Conservation (phyloP, 2,888 invertebrate species). For the Antitype chi region DNA sequence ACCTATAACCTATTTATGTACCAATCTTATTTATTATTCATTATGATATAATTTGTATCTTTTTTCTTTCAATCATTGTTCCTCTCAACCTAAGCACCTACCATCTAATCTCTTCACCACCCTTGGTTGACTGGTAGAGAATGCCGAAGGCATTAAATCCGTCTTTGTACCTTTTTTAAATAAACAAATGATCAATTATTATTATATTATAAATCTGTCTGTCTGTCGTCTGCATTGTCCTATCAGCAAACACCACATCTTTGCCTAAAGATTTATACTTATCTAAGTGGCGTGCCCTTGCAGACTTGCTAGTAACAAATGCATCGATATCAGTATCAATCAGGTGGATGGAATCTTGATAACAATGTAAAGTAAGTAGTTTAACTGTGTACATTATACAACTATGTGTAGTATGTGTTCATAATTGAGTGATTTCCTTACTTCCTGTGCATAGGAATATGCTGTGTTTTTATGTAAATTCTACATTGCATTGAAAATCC, state of each 20-base stretch:
- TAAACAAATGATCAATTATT: too few species aligned
- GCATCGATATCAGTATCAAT: background rate
- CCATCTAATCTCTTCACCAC: too few species aligned
- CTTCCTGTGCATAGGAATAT: background rate
- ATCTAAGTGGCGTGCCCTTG: background rate
- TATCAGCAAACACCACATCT: background rate
- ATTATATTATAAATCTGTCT: too few species aligned
- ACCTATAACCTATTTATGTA: too few species aligned
- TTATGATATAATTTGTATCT: too few species aligned
- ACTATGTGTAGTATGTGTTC: background rate
- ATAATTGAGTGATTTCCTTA: background rate
- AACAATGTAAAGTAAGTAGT: background rate
- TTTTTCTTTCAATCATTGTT: too few species aligned
- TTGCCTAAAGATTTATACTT: background rate
- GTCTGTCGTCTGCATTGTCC: background rate
- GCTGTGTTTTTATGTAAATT: background rate
- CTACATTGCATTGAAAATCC: background rate
- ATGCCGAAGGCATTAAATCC: too few species aligned
- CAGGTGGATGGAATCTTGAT: background rate
- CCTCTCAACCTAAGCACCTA: too few species aligned
- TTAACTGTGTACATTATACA: background rate
- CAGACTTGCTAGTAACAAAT: background rate
- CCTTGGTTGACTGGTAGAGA: too few species aligned
- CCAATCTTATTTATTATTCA: too few species aligned
- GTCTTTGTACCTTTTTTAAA: too few species aligned